Base-by-base conservation (phyloP, 1,140 invertebrate species). In the Fopius arisanus region DNA sequence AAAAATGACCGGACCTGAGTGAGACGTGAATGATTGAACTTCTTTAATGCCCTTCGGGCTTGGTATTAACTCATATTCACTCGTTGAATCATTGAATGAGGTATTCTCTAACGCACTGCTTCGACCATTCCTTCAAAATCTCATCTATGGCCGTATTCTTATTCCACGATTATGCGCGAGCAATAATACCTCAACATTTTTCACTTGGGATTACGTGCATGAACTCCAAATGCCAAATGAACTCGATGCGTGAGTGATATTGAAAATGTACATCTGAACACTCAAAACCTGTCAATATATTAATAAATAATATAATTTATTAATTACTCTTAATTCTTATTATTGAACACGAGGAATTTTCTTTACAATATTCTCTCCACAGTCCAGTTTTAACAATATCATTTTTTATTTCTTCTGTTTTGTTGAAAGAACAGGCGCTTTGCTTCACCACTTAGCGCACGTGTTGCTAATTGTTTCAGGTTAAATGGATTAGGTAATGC, bases 221-320 rank as follows among this genome's bases (percentile, higher is more conserved):
- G 62, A 65, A 65, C 62, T 65, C 28, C 29, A 65, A 65, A 65
- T 29, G 62, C 29, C n/a, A 65, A 65, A 65, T 65, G 62, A n/a
- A n/a, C n/a, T 65, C 62, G 62, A 65, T 31, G n/a, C n/a, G n/a
- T n/a, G n/a, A n/a, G n/a, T n/a, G n/a, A n/a, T n/a, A n/a, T n/a
- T n/a, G n/a, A n/a, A n/a, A n/a, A n/a, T n/a, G n/a, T n/a, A n/a
- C n/a, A n/a, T n/a, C n/a, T n/a, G n/a, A n/a, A n/a, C n/a, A n/a
- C n/a, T n/a, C n/a, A n/a, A n/a, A n/a, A n/a, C n/a, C n/a, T n/a
- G n/a, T n/a, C n/a, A n/a, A n/a, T n/a, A n/a, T n/a, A n/a, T n/a
- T n/a, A n/a, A n/a, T n/a, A n/a, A n/a, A n/a, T n/a, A n/a, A n/a
- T n/a, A n/a, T n/a, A n/a, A n/a, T n/a, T n/a, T n/a, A n/a, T n/a